Percentiles rank a stretch among this genome's conserved stretches.
phyloP scores from a whole-genome alignment of 30 jellyfish, hydroid and myxozoan genomes.

The Clytia hemisphaerica region DNA sequence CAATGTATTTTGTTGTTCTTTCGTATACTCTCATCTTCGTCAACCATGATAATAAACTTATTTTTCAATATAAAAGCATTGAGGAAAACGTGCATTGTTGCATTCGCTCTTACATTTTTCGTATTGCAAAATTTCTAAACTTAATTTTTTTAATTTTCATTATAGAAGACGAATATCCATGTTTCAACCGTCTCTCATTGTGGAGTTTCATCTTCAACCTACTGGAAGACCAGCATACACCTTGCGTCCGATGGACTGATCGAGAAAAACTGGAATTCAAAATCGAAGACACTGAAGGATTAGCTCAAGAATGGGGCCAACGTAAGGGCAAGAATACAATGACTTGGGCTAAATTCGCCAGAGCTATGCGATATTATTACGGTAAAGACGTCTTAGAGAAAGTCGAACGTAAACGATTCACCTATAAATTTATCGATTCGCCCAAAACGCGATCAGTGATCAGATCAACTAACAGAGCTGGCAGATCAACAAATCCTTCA shows the following conservation, averaged over 20 bases:
- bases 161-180: too few species aligned
- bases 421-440: not conserved
- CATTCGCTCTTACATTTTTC: too few species aligned
- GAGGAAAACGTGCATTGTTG: too few species aligned
- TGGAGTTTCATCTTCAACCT: not conserved
- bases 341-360: conserved; percentile 1
- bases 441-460: not conserved
- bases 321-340: not conserved
- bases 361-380: conserved; percentile 2
- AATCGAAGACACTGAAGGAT: not conserved
- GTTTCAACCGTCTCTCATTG: not conserved
- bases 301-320: not conserved
- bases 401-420: not conserved
- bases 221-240: not conserved
- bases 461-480: too few species aligned
- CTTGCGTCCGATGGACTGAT: not conserved
- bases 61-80: too few species aligned
- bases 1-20: too few species aligned
- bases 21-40: too few species aligned
- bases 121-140: too few species aligned
- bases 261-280: not conserved
- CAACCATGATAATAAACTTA: too few species aligned
- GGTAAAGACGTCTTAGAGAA: conserved; percentile 1
- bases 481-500: too few species aligned
- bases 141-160: too few species aligned